Conservation (phyloP, 92 coral and sea anemone genomes). For the Desmophyllum pertusum region DNA sequence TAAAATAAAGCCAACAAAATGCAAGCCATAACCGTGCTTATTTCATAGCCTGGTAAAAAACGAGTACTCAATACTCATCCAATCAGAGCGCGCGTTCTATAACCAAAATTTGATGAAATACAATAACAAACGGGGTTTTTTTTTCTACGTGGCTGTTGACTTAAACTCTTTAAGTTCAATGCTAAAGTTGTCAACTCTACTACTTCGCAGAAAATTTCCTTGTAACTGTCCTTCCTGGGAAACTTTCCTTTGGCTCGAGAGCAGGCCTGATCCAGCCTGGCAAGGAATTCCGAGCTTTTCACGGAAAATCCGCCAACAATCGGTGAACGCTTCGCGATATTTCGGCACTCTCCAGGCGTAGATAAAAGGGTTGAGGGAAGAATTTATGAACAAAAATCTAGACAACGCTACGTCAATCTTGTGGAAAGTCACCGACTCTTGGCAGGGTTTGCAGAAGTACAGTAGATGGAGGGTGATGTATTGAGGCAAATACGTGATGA, state of each 20-base stretch:
- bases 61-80: too few relatives aligned
- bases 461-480: conserved; percentile 17
- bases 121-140: not conserved
- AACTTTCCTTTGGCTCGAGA: not conserved
- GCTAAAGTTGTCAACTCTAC: not conserved
- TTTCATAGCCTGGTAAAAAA: too few relatives aligned
- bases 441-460: conserved; percentile 15
- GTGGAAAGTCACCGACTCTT: conserved; percentile 10
- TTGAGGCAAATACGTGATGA: conserved; percentile 23
- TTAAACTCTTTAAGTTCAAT: not conserved
- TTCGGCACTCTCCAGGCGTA: conserved; percentile 29
- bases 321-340: conserved; percentile 6
- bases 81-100: not conserved
- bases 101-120: not conserved
- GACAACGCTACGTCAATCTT: conserved; percentile 18
- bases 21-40: too few relatives aligned
- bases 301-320: not conserved
- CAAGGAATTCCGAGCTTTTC: not conserved
- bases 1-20: too few relatives aligned
- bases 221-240: not conserved
- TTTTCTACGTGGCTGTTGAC: not conserved
- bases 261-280: not conserved
- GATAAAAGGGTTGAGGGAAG: conserved; percentile 39
- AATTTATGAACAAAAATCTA: conserved; percentile 18
- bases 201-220: not conserved